Evolutionary conservation across 92 coral and sea anemone genomes (phyloP).

Genomic region (Umimayanthus chanpuru): DNA sequence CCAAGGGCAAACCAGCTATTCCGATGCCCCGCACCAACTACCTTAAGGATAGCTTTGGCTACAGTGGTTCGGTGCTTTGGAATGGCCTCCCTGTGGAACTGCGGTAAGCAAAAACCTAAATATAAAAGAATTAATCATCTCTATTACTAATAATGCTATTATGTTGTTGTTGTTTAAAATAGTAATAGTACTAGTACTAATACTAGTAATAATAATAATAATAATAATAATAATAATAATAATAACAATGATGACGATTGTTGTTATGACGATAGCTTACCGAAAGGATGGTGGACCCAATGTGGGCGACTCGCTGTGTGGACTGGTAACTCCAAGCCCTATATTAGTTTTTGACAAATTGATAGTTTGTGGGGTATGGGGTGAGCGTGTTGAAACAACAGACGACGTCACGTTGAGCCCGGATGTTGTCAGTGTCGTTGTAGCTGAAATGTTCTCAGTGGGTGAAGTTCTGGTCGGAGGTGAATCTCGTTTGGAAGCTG

Average conservation of each 20-base stretch:
- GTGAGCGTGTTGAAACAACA: constrained; percentile 60
- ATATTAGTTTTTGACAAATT: constrained; percentile 86
- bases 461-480: constrained; percentile 60
- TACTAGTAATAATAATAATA: not conserved
- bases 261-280: constrained; percentile 34
- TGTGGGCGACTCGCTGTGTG: constrained; percentile 80
- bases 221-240: not conserved
- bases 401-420: constrained; percentile 57
- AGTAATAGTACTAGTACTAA: too few relatives aligned
- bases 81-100: too few relatives aligned
- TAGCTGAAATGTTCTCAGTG: constrained; percentile 53
- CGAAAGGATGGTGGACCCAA: constrained; percentile 81
- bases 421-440: constrained; percentile 46
- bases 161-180: too few relatives aligned
- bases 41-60: too few relatives aligned
- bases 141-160: too few relatives aligned
- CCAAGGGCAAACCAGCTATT: too few relatives aligned
- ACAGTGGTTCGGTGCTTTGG: too few relatives aligned
- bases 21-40: too few relatives aligned
- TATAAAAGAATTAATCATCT: too few relatives aligned
- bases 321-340: constrained; percentile 75
- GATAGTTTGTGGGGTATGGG: constrained; percentile 69
- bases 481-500: constrained; percentile 71
- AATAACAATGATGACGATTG: not conserved
- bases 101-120: too few relatives aligned